A percentile compares a stretch with the other conserved stretches of the same genome.
Conservation (phyloP, 2,113 vertebrate genomes). For the Fulica atra region DNA sequence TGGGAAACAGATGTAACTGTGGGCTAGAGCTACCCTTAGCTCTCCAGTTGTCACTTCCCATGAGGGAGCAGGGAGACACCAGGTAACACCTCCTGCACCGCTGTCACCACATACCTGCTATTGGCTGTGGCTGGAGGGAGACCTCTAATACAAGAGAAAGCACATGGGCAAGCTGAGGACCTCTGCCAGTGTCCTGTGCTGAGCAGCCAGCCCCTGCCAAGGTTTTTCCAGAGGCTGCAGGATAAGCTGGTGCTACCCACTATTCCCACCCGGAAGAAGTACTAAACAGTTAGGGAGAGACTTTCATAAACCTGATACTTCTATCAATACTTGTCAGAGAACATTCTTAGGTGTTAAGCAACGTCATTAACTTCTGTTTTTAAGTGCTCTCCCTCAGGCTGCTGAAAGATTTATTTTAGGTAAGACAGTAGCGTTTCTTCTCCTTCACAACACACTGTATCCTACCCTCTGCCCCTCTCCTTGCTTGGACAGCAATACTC, state of each 20-base stretch:
- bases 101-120: neutral
- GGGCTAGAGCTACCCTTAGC: neutral
- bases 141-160: neutral
- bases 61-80: neutral
- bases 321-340: neutral
- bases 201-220: neutral
- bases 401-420: neutral
- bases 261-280: neutral
- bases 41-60: neutral
- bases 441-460: neutral
- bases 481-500: neutral
- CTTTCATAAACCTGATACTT: neutral
- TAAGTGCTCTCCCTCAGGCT: neutral
- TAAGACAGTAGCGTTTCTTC: neutral
- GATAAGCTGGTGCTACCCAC: neutral
- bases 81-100: neutral
- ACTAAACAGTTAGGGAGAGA: neutral
- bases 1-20: neutral
- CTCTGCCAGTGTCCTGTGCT: neutral
- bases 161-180: neutral
- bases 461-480: neutral
- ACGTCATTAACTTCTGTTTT: neutral
- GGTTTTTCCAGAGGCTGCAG: neutral
- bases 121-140: accelerated
- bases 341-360: neutral